A percentile compares a stretch with the other conserved stretches of the same genome.
These are phyloP conservation scores for Podocnemis expansa DNA, from an alignment of 2,113 vertebrate genomes.

Conservation along the genomic window DNA sequence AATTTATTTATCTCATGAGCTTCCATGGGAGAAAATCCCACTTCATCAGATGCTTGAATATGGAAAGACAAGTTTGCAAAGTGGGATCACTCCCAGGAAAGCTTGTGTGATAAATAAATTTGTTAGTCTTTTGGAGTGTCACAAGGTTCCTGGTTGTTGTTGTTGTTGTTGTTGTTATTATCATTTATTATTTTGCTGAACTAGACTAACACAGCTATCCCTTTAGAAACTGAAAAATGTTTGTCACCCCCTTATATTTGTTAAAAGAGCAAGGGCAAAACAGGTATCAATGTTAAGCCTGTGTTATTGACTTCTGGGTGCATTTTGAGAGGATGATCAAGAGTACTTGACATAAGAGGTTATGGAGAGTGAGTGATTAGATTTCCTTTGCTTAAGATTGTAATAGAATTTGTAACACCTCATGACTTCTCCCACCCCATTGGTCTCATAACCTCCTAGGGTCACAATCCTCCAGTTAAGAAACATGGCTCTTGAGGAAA, in stretches of 20 bases:
- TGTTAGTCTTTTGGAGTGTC: too few species aligned
- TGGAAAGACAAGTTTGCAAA: too few species aligned
- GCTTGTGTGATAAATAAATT: too few species aligned
- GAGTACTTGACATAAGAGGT: background rate
- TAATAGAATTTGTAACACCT: background rate
- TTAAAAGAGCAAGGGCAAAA: background rate
- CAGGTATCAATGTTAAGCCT: background rate
- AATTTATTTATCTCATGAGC: too few species aligned
- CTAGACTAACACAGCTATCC: too few species aligned
- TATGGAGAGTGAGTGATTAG: background rate
- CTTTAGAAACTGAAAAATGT: too few species aligned
- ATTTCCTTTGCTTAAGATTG: background rate
- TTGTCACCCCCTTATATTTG: background rate
- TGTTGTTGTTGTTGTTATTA: too few species aligned
- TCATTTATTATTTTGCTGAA: too few species aligned
- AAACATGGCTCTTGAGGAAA: background rate
- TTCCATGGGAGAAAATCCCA: too few species aligned
- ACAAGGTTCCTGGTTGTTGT: too few species aligned
- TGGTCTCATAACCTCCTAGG: background rate
- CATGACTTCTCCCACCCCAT: background rate
- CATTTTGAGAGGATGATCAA: background rate
- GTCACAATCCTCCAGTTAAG: background rate
- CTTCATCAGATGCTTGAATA: too few species aligned
- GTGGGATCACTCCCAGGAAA: too few species aligned
- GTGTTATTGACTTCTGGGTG: background rate